These are phyloP conservation scores for Drosophila pachea DNA, from an alignment of 1,140 invertebrate species.

Conservation along the genomic window DNA sequence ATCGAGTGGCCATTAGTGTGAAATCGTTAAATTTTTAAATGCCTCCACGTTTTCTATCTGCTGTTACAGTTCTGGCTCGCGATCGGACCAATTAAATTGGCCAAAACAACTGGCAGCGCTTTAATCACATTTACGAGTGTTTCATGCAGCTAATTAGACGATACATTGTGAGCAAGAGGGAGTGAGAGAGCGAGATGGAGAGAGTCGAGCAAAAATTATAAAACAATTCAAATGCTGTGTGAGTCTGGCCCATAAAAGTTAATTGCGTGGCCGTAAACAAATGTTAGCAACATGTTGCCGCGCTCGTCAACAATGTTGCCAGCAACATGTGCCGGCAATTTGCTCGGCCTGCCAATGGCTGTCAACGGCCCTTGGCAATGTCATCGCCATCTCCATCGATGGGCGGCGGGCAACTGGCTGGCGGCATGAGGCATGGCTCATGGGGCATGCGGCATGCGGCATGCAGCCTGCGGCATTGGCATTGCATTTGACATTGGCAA, in stretches of 20 bases:
- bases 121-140: constrained; percentile 60
- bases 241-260: constrained; percentile 30
- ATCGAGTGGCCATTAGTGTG: constrained; percentile 70
- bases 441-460: too few species aligned
- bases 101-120: constrained; percentile 36
- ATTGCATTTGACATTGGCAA: constrained; percentile 51
- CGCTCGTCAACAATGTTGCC: constrained; percentile 33
- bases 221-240: constrained; percentile 59
- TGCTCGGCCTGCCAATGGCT: constrained; percentile 69
- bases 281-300: constrained; percentile 12
- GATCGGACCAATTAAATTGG: constrained; percentile 68
- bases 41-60: constrained; percentile 62
- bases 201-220: constrained; percentile 49
- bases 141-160: constrained; percentile 46
- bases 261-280: constrained; percentile 38
- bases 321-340: constrained; percentile 68
- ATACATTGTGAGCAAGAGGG: neutral
- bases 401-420: constrained; percentile 12
- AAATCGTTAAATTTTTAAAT: constrained; percentile 73
- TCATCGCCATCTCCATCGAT: constrained; percentile 42
- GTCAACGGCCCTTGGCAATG: constrained; percentile 53
- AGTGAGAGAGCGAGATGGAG: neutral
- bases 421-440: constrained; percentile 7
- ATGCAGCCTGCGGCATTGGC: too few species aligned
- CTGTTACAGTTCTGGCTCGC: constrained; percentile 42